A percentile compares a stretch with the other conserved stretches of the same genome.
These are phyloP conservation scores for Alectoris magna DNA, from an alignment of 2,797 vertebrate genomes.

Conservation along the genomic window DNA sequence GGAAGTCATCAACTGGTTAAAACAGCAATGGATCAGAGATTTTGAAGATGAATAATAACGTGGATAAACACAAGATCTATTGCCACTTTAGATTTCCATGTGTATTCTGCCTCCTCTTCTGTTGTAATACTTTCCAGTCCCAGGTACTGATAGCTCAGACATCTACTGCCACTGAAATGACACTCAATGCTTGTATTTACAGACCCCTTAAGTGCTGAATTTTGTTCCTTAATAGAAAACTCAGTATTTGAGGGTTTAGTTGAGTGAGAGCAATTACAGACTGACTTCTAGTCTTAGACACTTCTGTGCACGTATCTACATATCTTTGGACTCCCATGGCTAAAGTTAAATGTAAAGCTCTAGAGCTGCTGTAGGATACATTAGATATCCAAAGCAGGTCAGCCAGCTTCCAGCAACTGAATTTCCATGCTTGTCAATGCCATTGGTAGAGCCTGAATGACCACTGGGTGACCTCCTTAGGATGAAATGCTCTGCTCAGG, in stretches of 20 bases:
- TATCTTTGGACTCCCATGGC: not conserved
- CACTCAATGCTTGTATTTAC: not conserved
- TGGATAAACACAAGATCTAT: not conserved
- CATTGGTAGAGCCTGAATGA: not conserved
- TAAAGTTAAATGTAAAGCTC: accelerated
- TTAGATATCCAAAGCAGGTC: not conserved
- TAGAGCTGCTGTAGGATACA: not conserved
- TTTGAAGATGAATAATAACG: not conserved
- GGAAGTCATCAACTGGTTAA: not conserved
- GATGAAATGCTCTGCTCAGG: not conserved
- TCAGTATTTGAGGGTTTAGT: not conserved
- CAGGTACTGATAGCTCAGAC: not conserved
- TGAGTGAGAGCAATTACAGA: not conserved
- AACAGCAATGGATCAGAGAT: not conserved
- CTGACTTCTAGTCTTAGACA: not conserved
- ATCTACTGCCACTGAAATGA: not conserved
- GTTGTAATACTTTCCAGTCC: not conserved
- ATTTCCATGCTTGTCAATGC: not conserved
- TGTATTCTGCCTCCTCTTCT: not conserved
- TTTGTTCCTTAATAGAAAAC: not conserved
- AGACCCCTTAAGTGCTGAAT: not conserved
- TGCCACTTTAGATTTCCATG: not conserved
- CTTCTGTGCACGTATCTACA: not conserved
- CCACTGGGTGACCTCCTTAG: not conserved
- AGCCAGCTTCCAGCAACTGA: not conserved